phyloP scores from a whole-genome alignment of 2,113 vertebrate genomes.

The Smithornis capensis region DNA sequence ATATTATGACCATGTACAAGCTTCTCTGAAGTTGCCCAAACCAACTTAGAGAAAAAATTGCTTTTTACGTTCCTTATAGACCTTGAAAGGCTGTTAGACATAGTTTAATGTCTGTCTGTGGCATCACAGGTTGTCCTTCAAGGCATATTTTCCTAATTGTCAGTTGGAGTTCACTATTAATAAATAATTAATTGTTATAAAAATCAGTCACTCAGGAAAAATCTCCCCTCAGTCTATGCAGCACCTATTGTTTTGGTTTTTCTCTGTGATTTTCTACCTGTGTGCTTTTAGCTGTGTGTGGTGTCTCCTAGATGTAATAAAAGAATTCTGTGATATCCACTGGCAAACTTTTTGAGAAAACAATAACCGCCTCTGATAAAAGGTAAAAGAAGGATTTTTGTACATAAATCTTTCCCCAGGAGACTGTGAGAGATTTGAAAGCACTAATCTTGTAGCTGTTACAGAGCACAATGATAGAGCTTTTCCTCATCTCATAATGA shows the following conservation, averaged over 20 bases:
- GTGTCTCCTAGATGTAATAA: background rate
- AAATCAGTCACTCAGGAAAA: background rate
- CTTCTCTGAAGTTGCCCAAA: background rate
- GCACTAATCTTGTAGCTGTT: background rate
- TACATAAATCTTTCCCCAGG: background rate
- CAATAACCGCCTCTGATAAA: background rate
- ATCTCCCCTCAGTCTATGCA: background rate
- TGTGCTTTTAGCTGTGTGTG: background rate
- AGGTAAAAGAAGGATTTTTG: background rate
- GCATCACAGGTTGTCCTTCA: background rate
- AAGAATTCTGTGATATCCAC: background rate
- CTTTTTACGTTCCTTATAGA: background rate
- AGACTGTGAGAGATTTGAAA: background rate
- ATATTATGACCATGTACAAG: rapidly evolving
- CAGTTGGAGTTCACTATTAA: background rate
- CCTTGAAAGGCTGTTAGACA: background rate
- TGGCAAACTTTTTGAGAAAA: background rate
- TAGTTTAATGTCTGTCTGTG: background rate
- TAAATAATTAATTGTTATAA: background rate
- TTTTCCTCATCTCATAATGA: background rate
- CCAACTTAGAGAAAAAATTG: background rate
- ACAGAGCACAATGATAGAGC: too few species aligned
- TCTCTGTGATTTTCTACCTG: background rate
- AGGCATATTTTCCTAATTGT: background rate
- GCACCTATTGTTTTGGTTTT: rapidly evolving